Evolutionary conservation across 2,888 invertebrate species (phyloP).

Genomic region (Scaptomyza parva): DNA sequence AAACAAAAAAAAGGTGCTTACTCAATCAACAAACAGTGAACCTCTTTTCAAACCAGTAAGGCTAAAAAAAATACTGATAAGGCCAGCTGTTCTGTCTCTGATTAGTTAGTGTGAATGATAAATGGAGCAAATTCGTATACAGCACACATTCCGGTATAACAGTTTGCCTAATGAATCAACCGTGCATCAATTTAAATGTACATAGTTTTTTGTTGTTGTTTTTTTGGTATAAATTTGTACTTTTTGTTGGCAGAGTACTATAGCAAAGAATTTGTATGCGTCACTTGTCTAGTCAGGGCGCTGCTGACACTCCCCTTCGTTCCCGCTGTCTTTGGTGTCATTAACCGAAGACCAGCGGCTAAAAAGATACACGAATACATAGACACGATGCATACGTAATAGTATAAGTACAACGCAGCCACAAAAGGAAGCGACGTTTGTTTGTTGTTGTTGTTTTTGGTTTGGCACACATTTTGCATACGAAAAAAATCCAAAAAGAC

Average conservation of each 20-base stretch:
- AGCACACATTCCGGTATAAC: constrained; percentile 39
- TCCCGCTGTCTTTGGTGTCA: constrained; percentile 54
- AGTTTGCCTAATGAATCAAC: constrained; percentile 60
- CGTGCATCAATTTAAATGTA: constrained; percentile 49
- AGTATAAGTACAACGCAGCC: constrained; percentile 11
- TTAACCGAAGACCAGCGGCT: constrained; percentile 60
- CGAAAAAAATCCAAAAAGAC: constrained; percentile 59
- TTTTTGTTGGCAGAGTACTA: constrained; percentile 60
- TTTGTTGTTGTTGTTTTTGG: constrained; percentile 27
- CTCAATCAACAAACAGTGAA: constrained; percentile 19
- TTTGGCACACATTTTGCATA: constrained; percentile 79
- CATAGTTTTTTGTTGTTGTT: not conserved
- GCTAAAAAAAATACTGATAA: constrained; percentile 43
- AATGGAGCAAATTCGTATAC: constrained; percentile 31
- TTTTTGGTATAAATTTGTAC: constrained; percentile 7
- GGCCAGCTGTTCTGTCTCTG: constrained; percentile 33
- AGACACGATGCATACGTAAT: not conserved
- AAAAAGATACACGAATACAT: constrained; percentile 5
- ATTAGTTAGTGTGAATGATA: constrained; percentile 43
- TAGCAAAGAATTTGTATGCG: constrained; percentile 64
- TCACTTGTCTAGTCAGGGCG: constrained; percentile 68
- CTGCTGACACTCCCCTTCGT: constrained; percentile 18
- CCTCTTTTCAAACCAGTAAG: constrained; percentile 23
- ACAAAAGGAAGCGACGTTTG: constrained; percentile 51
- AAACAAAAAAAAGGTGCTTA: constrained; percentile 17